Conservation (phyloP, 2,888 invertebrate genomes). For the Eristalis tenax region DNA sequence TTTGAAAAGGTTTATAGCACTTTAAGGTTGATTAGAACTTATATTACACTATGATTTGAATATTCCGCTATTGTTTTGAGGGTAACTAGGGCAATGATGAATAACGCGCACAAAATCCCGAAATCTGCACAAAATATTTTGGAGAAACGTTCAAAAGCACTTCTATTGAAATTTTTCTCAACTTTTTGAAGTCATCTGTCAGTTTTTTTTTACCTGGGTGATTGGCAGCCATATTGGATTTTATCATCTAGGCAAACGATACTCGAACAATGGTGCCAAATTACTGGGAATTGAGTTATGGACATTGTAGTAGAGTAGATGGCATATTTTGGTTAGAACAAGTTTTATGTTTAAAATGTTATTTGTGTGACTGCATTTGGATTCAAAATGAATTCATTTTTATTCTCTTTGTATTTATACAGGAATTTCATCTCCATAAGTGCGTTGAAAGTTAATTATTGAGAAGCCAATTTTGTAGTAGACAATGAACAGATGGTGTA, state of each 20-base stretch:
- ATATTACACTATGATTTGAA: conserved; percentile 18
- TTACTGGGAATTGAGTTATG: neutral
- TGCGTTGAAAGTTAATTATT: too few relatives aligned
- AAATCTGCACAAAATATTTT: conserved; percentile 25
- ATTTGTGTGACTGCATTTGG: too few relatives aligned
- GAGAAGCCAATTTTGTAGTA: neutral
- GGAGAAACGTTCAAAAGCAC: conserved; percentile 26
- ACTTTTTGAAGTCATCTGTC: conserved; percentile 66
- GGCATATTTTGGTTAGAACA: neutral
- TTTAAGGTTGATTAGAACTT: neutral
- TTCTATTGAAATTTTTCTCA: conserved; percentile 53
- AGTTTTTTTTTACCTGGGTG: conserved; percentile 46
- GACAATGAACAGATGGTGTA: neutral
- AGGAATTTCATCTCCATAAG: too few relatives aligned
- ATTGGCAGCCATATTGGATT: conserved; percentile 62
- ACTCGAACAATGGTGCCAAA: conserved; percentile 42
- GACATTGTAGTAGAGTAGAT: conserved; percentile 23
- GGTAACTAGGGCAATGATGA: neutral
- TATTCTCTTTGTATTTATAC: too few relatives aligned
- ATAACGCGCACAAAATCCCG: conserved; percentile 42
- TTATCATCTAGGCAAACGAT: conserved; percentile 24
- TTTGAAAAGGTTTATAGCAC: conserved; percentile 20
- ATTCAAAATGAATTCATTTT: too few relatives aligned
- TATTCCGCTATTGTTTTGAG: conserved; percentile 3
- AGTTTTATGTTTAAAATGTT: neutral